Evolutionary conservation across 2,888 invertebrate genomes (phyloP), one percentile per base, ranked within the genome.

Genomic region (Ashinkailepas kermadecensis): DNA sequence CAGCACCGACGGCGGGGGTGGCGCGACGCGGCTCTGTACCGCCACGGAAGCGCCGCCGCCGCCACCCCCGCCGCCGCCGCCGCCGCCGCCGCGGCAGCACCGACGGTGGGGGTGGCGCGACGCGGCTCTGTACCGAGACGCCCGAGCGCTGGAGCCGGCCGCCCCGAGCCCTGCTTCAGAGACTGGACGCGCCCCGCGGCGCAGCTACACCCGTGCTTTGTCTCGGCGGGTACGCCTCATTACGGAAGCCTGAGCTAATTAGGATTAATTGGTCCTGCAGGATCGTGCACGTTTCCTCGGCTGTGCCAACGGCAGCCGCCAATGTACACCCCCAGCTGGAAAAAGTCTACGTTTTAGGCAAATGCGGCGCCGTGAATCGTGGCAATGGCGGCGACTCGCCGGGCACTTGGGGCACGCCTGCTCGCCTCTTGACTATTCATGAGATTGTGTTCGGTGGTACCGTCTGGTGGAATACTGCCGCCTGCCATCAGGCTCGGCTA

Each of bases 181-280:
- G 23, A 23, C 67, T 8, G 64, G 39, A 39, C 70, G 12, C 39
- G 4, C 23, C 21, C 23, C 23, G 23, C 65, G 11, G 65, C 23
- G 10, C 65, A 1, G 10, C 39, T 39, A 39, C 39, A 39, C 39
- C 39, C 39, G 59, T 18, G 74, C 74, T 56, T 74, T 74, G 74
- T 74, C 56, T 74, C 21, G 13, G 10, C 18, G 10, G 18, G 21
- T 56, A 8, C 18, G 21, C 6, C 74, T 74, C 74, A 56, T 74
- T 74, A 74, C 21, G 56, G 74, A 74, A 56, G 74, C 56, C 21
- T 21, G 67, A 56, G 74, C 56, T 74, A 74, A 74, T 74, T 74
- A 21, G 21, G 56, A 15, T 21, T 74, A 74, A 74, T 74, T 74
- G 74, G 54, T 12, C 56, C 54, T 54, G 21, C 10, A 21, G 56